These are phyloP conservation scores for Haliclystus octoradiatus DNA, from an alignment of 30 jellyfish, hydroid and myxozoan genomes.

Conservation along the genomic window DNA sequence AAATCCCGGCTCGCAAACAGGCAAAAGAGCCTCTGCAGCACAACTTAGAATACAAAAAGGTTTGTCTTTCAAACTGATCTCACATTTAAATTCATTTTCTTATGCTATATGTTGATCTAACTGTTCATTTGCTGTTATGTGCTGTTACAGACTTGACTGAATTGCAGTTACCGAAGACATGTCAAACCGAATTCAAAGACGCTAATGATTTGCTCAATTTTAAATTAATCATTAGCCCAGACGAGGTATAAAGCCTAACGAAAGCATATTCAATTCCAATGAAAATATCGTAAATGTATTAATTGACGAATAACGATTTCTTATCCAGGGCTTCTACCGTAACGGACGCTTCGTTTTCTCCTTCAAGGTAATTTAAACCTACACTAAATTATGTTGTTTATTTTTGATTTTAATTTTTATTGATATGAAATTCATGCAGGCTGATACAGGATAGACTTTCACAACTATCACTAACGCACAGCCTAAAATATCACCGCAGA, in stretches of 20 bases:
- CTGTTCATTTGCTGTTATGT: neutral
- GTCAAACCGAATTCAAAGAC: conserved; percentile 93
- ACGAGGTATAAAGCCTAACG: conserved; percentile 42
- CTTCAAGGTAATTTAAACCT: conserved; percentile 80
- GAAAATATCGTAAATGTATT: neutral
- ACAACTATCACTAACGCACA: too few relatives aligned
- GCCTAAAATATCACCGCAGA: too few relatives aligned
- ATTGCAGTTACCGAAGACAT: conserved; percentile 81
- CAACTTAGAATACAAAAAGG: conserved; percentile 95
- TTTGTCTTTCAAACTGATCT: too few relatives aligned
- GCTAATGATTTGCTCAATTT: conserved; percentile 85
- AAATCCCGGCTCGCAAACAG: conserved; percentile 41
- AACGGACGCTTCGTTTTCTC: conserved; percentile 73
- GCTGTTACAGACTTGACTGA: conserved; percentile 59
- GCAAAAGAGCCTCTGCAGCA: conserved; percentile 96
- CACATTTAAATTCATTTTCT: too few relatives aligned
- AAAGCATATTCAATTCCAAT: neutral
- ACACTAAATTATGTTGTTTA: too few relatives aligned
- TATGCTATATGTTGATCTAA: neutral
- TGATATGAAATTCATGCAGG: neutral
- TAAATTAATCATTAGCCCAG: conserved; percentile 82
- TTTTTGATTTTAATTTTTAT: neutral
- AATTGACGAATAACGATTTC: neutral
- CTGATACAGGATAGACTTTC: too few relatives aligned
- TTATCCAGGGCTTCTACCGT: conserved; percentile 75